A percentile compares a stretch with the other conserved stretches of the same genome.
phyloP scores from a whole-genome alignment of 2,113 vertebrate species.

The Mustela lutreola region DNA sequence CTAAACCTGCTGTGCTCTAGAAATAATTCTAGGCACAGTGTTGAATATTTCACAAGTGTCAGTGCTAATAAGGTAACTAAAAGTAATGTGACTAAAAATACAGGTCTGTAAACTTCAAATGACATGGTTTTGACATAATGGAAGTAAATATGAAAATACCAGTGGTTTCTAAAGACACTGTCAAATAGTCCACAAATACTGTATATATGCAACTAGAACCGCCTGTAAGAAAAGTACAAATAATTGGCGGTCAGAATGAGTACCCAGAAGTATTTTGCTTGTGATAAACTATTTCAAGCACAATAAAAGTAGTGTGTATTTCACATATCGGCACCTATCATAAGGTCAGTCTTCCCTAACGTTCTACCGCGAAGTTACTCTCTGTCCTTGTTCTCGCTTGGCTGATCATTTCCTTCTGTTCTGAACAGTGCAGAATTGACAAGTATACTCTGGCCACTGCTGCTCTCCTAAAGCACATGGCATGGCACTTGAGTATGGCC shows the following conservation, averaged over 20 bases:
- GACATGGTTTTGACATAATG: neutral
- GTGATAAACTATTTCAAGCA: neutral
- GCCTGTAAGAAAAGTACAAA: neutral
- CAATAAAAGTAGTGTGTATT: neutral
- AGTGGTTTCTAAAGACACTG: slow-evolving; percentile 16
- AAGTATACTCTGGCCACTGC: neutral
- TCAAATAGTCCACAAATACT: slow-evolving; percentile 8
- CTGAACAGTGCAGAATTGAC: neutral
- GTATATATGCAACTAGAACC: neutral
- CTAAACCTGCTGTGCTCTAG: neutral
- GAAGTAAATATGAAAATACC: neutral
- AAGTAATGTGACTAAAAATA: neutral
- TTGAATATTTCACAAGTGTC: neutral
- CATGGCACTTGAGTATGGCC: neutral
- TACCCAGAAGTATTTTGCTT: neutral
- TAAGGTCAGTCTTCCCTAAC: neutral
- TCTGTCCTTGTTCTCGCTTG: neutral
- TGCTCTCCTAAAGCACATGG: neutral
- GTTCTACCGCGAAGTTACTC: neutral
- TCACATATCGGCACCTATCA: neutral
- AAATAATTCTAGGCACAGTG: neutral
- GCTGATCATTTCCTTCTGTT: neutral
- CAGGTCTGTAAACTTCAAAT: neutral
- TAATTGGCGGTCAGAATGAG: neutral
- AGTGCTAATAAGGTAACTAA: neutral